These are phyloP conservation scores for Limnephilus rhombicus DNA, from an alignment of 2,888 invertebrate genomes.

Conservation along the genomic window DNA sequence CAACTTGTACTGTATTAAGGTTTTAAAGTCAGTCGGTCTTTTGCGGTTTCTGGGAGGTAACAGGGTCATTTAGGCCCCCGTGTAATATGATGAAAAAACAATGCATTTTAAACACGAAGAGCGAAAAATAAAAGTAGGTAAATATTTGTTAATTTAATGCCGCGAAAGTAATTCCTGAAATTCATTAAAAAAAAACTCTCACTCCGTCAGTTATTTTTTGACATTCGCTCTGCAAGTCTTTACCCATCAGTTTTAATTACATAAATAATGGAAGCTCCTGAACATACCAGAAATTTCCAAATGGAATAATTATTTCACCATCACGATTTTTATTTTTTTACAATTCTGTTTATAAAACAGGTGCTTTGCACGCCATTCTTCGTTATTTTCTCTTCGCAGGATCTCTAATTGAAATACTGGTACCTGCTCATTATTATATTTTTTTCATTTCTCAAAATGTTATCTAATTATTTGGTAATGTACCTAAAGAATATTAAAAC, in stretches of 20 bases:
- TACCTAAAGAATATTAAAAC: neutral
- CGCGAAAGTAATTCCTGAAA: neutral
- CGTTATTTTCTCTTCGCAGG: neutral
- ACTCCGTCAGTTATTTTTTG: neutral
- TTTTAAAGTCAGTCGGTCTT: too few relatives aligned
- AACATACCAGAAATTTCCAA: neutral
- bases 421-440: neutral
- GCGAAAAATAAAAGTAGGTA: too few relatives aligned
- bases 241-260: neutral
- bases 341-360: neutral
- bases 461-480: neutral
- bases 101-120: too few relatives aligned
- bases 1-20: too few relatives aligned
- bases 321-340: neutral
- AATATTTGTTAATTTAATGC: neutral
- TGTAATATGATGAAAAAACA: too few relatives aligned
- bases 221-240: neutral
- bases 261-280: neutral
- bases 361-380: constrained; percentile 5
- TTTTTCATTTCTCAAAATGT: neutral
- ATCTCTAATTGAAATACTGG: neutral
- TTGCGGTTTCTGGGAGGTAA: too few relatives aligned
- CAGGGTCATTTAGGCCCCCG: too few relatives aligned
- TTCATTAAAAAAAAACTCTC: neutral
- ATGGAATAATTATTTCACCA: neutral